Percentiles rank a stretch among this genome's conserved stretches.
These are phyloP conservation scores for Ferdinandea cuprea DNA, from an alignment of 2,888 invertebrate genomes.

Conservation along the genomic window DNA sequence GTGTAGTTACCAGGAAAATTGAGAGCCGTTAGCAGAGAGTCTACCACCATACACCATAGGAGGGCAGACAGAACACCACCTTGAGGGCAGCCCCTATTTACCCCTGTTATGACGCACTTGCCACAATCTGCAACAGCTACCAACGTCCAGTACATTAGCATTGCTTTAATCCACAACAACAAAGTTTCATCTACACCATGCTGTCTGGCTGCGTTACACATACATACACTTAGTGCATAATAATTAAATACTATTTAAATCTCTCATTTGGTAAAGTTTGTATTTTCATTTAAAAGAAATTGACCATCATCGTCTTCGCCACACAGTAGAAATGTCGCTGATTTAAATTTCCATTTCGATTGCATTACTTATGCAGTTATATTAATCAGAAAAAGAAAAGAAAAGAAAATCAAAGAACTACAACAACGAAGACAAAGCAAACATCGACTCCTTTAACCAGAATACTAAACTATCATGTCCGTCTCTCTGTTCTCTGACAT, in stretches of 20 bases:
- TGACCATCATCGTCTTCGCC: conserved; percentile 7
- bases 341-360: conserved; percentile 19
- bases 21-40: no score
- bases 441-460: conserved; percentile 8
- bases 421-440: neutral
- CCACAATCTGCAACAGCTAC: no score
- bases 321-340: neutral
- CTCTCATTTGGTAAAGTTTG: neutral
- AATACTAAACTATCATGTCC: conserved; percentile 1
- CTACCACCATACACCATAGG: no score
- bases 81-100: no score
- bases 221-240: neutral
- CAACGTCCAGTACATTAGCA: no score
- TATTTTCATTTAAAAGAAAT: conserved; percentile 23
- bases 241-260: neutral
- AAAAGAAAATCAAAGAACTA: neutral
- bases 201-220: neutral
- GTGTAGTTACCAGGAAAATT: no score
- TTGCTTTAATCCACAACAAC: no score
- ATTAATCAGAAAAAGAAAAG: neutral
- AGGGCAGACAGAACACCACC: no score
- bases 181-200: no score
- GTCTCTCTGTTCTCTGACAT: neutral
- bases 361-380: conserved; percentile 1
- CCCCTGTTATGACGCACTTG: no score